Conservation (phyloP, 2,797 vertebrate genomes). For the Ceyx erithaca region DNA sequence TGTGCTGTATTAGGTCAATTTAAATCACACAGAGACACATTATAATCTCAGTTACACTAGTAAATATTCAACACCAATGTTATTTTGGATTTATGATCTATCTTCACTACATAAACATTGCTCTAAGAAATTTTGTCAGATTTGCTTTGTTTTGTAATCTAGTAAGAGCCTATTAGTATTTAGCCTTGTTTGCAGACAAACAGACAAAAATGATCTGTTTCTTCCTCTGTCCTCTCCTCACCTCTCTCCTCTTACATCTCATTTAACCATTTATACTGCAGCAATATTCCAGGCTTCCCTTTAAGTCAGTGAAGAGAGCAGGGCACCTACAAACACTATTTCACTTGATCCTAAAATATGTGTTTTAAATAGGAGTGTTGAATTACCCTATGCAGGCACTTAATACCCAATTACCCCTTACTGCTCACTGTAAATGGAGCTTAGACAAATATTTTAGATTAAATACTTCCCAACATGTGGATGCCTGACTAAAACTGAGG, state of each 20-base stretch:
- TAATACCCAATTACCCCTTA: not conserved
- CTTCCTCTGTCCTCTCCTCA: too few species aligned
- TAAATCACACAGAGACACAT: not conserved
- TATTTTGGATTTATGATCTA: not conserved
- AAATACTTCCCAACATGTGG: not conserved
- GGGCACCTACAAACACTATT: not conserved
- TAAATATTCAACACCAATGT: not conserved
- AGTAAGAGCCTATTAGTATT: not conserved
- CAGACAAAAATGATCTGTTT: not conserved
- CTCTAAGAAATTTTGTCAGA: not conserved
- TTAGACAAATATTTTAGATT: not conserved
- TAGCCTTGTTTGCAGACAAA: not conserved
- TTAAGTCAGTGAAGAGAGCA: not conserved
- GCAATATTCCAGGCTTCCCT: not conserved
- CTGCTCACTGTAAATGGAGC: not conserved
- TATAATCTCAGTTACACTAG: not conserved
- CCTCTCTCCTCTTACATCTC: not conserved
- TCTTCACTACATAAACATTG: not conserved
- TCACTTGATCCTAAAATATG: not conserved
- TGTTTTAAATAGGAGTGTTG: not conserved
- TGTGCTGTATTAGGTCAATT: not conserved
- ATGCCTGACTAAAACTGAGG: not conserved
- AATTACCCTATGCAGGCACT: not conserved
- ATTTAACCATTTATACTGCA: not conserved
- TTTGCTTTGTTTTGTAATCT: not conserved